Evolutionary conservation across 2,888 invertebrate genomes (phyloP).

Genomic region (Papilio elwesi): DNA sequence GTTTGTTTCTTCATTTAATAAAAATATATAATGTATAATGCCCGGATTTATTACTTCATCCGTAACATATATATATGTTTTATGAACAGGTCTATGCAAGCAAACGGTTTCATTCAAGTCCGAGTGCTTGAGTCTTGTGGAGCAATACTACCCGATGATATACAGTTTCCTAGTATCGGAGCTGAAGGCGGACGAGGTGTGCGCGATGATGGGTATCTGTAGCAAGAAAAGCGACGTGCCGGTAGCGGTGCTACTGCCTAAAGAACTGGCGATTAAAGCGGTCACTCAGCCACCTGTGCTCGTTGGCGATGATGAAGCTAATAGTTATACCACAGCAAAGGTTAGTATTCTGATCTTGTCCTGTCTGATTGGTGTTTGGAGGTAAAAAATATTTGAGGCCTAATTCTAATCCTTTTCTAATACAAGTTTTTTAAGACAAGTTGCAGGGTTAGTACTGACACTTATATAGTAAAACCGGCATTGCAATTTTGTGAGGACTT

Average conservation of each 20-base stretch:
- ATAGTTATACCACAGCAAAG: conserved; percentile 58
- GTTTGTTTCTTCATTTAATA: no score
- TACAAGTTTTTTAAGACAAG: no score
- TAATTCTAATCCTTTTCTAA: no score
- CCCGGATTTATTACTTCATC: no score
- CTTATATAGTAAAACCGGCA: no score
- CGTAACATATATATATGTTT: no score
- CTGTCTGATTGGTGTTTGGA: no score
- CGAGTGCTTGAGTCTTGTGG: conserved; percentile 90
- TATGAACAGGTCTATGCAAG: conserved; percentile 87
- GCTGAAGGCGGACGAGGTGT: conserved; percentile 88
- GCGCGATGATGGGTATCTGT: conserved; percentile 89
- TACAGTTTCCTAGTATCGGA: conserved; percentile 88
- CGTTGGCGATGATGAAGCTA: conserved; percentile 70
- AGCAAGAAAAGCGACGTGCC: conserved; percentile 68
- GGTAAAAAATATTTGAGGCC: no score
- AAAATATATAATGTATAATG: no score
- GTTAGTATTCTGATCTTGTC: conserved; percentile 45
- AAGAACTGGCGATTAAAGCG: conserved; percentile 67
- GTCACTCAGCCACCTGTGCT: conserved; percentile 52
- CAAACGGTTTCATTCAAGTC: conserved; percentile 89
- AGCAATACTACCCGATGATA: conserved; percentile 90
- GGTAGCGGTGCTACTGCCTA: conserved; percentile 86
- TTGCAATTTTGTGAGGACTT: no score
- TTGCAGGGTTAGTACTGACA: no score